A percentile compares a stretch with the other conserved stretches of the same genome.
phyloP scores from a whole-genome alignment of 1,140 invertebrate genomes.

The Xylocopa sonorina region DNA sequence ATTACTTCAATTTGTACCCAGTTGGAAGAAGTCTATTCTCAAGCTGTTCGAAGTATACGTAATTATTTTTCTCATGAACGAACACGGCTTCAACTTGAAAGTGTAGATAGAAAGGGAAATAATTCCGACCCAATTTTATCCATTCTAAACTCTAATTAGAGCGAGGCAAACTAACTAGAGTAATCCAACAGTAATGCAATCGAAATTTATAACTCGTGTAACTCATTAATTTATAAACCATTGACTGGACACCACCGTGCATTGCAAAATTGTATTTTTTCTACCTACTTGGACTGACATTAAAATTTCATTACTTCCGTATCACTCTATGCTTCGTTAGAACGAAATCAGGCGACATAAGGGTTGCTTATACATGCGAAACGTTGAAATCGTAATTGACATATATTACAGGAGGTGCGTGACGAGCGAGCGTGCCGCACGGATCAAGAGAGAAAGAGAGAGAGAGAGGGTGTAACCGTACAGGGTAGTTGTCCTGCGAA shows the following conservation, averaged over 20 bases:
- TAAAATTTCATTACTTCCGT: background rate
- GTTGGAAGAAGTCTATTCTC: background rate
- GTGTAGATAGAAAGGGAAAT: too few relatives aligned
- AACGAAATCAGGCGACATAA: background rate
- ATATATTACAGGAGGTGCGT: constrained; percentile 49
- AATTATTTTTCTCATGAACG: background rate
- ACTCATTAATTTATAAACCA: too few relatives aligned
- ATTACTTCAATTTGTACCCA: background rate
- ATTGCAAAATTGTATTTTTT: too few relatives aligned
- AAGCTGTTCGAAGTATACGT: too few relatives aligned
- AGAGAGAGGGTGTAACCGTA: background rate
- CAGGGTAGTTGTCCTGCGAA: constrained; percentile 52
- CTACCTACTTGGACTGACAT: too few relatives aligned
- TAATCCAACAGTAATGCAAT: too few relatives aligned
- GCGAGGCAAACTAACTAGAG: too few relatives aligned
- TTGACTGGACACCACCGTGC: too few relatives aligned
- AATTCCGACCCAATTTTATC: too few relatives aligned
- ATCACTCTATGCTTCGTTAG: background rate
- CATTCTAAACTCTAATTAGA: too few relatives aligned
- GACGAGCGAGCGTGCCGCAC: constrained; percentile 30
- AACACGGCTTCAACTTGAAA: too few relatives aligned
- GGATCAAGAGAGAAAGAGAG: background rate
- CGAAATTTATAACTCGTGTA: too few relatives aligned
- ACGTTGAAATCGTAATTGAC: constrained; percentile 40
- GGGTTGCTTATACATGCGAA: constrained; percentile 27